Conservation (phyloP, 2,888 invertebrate genomes). For the Camptogramma bilineatum region DNA sequence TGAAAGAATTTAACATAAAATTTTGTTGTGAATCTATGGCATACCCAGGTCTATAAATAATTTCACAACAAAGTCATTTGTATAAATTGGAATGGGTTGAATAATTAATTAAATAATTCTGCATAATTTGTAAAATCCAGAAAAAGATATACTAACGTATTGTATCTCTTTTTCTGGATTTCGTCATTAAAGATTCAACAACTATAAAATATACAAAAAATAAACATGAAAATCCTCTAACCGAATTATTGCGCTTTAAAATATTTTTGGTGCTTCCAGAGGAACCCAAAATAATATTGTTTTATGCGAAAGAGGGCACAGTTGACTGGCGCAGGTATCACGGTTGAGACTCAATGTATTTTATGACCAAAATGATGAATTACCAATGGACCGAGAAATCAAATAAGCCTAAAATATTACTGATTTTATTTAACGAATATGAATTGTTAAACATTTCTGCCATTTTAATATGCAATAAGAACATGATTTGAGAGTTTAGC, state of each 20-base stretch:
- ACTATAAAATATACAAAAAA: too few relatives aligned
- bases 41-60: background rate
- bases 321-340: conserved; percentile 19
- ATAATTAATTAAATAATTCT: too few relatives aligned
- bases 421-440: background rate
- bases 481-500: too few relatives aligned
- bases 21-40: background rate
- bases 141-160: too few relatives aligned
- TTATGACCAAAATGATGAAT: background rate
- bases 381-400: background rate
- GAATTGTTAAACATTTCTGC: background rate
- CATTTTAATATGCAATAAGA: background rate
- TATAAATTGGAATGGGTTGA: background rate
- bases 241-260: too few relatives aligned
- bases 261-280: background rate
- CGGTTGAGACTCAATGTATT: background rate
- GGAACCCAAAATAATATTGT: conserved; percentile 18
- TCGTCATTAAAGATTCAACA: too few relatives aligned
- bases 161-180: too few relatives aligned
- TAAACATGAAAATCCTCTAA: background rate
- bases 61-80: background rate
- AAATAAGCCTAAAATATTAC: background rate
- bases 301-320: conserved; percentile 19
- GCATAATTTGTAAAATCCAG: too few relatives aligned
- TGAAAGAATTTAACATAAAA: background rate